Percentiles rank a stretch among this genome's conserved stretches.
Evolutionary conservation across 2,888 invertebrate species (phyloP).

Genomic region (Pristionchus maxplancki): DNA sequence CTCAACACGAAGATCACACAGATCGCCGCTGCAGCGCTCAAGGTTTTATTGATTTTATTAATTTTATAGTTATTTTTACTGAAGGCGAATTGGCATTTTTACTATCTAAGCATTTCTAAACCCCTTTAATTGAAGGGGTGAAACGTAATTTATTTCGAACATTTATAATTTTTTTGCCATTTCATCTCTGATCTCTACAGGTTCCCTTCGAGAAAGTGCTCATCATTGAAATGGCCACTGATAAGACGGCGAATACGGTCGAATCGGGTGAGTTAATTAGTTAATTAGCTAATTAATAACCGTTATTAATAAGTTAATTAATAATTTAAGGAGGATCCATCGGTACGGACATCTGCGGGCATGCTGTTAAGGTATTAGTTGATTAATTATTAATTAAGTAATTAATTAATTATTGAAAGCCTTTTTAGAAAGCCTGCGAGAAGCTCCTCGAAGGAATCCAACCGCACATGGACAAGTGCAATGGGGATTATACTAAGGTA

Average conservation of each 20-base stretch:
- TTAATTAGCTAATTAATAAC: not conserved
- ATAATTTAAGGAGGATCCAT: conserved; percentile 85
- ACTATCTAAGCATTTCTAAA: too few species aligned
- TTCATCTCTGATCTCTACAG: conserved; percentile 44
- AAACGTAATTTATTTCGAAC: too few species aligned
- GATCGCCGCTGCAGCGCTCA: conserved; percentile 86
- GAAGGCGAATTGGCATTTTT: too few species aligned
- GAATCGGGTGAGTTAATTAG: conserved; percentile 81
- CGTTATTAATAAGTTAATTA: not conserved
- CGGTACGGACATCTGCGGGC: conserved; percentile 91
- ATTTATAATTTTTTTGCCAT: not conserved
- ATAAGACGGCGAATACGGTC: conserved; percentile 85
- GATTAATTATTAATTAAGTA: not conserved
- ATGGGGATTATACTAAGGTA: conserved; percentile 57
- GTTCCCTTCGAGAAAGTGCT: conserved; percentile 61
- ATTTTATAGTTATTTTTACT: not conserved
- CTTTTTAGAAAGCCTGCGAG: conserved; percentile 84
- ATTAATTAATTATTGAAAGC: not conserved
- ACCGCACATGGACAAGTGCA: conserved; percentile 80
- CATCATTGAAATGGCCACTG: conserved; percentile 65
- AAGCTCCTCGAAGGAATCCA: conserved; percentile 85
- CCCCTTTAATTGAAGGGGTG: too few species aligned
- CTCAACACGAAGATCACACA: conserved; percentile 93
- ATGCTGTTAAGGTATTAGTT: conserved; percentile 83
- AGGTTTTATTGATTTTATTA: conserved; percentile 81